Percentiles rank a stretch among this genome's conserved stretches.
These are phyloP conservation scores for Rhagonycha fulva DNA, from an alignment of 2,888 invertebrate genomes.

Conservation along the genomic window DNA sequence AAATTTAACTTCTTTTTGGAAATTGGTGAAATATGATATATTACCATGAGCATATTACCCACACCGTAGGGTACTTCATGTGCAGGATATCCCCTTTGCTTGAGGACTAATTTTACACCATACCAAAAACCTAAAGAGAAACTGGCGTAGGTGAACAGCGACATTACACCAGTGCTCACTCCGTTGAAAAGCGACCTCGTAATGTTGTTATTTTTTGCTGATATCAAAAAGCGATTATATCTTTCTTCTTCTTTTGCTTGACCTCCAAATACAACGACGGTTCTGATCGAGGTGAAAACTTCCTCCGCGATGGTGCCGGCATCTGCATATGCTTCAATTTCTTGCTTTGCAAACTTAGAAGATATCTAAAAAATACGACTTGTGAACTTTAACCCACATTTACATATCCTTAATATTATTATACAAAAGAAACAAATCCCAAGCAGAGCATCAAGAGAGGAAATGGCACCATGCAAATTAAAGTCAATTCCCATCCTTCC, in stretches of 20 bases:
- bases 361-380: slow-evolving; percentile 57
- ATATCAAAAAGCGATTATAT: slow-evolving; percentile 87
- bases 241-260: slow-evolving; percentile 77
- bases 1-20: background rate
- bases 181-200: too few relatives aligned
- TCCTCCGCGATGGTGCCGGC: slow-evolving; percentile 70
- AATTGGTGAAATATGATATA: slow-evolving; percentile 56
- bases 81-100: slow-evolving; percentile 54
- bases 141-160: too few relatives aligned
- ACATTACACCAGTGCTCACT: too few relatives aligned
- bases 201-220: slow-evolving; percentile 63
- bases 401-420: background rate
- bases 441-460: slow-evolving; percentile 70
- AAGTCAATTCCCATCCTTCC: slow-evolving; percentile 80
- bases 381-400: too few relatives aligned
- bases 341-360: slow-evolving; percentile 66
- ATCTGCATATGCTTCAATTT: slow-evolving; percentile 68
- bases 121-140: too few relatives aligned
- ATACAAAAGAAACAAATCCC: slow-evolving; percentile 65
- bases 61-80: slow-evolving; percentile 60
- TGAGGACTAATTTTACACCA: too few relatives aligned
- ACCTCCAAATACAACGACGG: slow-evolving; percentile 75
- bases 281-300: slow-evolving; percentile 11
- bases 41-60: slow-evolving; percentile 73
- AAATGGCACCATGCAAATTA: slow-evolving; percentile 73